Percentiles rank a stretch among this genome's conserved stretches.
Evolutionary conservation across 2,113 vertebrate genomes (phyloP).

Genomic region (Pachycephala philippinensis): DNA sequence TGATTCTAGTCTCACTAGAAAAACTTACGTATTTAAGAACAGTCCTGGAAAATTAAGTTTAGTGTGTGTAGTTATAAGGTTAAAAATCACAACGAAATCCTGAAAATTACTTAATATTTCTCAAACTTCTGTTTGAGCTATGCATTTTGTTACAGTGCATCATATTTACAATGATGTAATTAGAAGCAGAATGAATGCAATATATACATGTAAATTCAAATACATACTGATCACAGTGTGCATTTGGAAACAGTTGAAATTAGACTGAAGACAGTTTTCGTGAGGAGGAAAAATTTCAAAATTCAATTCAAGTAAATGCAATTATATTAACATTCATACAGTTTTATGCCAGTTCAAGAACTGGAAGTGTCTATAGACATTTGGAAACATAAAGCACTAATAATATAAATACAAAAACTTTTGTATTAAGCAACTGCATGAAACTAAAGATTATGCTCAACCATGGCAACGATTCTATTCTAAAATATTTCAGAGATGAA

Average conservation of each 20-base stretch:
- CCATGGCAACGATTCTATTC: background rate
- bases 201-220: background rate
- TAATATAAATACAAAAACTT: background rate
- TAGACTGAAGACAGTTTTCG: background rate
- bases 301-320: background rate
- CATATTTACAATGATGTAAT: background rate
- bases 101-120: background rate
- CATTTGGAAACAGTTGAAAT: background rate
- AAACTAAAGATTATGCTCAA: background rate
- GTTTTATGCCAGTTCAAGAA: background rate
- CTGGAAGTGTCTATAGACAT: accelerated
- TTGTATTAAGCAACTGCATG: background rate
- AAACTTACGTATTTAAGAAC: background rate
- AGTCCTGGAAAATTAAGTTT: background rate
- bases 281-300: background rate
- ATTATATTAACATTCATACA: background rate
- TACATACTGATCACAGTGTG: background rate
- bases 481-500: background rate
- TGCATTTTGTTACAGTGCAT: background rate
- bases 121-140: background rate
- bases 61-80: background rate
- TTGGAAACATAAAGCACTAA: background rate
- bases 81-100: background rate
- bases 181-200: background rate
- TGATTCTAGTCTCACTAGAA: background rate